These are phyloP conservation scores for Acleris literana DNA, from an alignment of 2,888 invertebrate genomes.

Conservation along the genomic window DNA sequence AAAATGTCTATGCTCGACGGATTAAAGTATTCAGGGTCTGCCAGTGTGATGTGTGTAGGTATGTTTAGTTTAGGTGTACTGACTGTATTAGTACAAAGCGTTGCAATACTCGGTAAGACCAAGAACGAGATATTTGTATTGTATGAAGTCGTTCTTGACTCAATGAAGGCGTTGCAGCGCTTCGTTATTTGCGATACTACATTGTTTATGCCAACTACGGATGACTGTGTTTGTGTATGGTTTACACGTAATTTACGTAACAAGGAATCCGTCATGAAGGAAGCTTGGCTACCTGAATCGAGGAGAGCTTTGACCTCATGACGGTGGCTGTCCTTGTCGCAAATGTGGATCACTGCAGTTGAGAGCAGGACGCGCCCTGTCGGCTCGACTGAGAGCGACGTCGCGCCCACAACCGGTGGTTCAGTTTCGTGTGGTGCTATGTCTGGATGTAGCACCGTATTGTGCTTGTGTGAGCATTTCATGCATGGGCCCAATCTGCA, in stretches of 20 bases:
- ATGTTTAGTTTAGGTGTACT: slow-evolving; percentile 11
- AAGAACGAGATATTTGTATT: slow-evolving; percentile 12
- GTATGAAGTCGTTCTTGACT: slow-evolving; percentile 9
- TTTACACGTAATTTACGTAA: slow-evolving; percentile 15
- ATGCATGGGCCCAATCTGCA: slow-evolving; percentile 22
- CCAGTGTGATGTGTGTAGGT: slow-evolving; percentile 12
- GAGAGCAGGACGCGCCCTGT: slow-evolving; percentile 15
- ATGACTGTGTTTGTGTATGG: slow-evolving; percentile 15
- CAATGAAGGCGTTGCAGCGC: slow-evolving; percentile 14
- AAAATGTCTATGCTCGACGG: slow-evolving; percentile 9
- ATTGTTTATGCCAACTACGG: background rate
- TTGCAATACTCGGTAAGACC: background rate
- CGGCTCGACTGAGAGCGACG: slow-evolving; percentile 14
- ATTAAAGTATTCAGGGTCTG: slow-evolving; percentile 14
- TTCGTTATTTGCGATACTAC: slow-evolving; percentile 6
- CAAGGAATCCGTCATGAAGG: slow-evolving; percentile 24
- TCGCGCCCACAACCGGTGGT: slow-evolving; percentile 18
- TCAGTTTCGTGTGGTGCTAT: background rate
- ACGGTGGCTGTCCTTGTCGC: slow-evolving; percentile 20
- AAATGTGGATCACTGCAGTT: slow-evolving; percentile 17
- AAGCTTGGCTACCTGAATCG: slow-evolving; percentile 9
- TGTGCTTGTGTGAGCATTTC: slow-evolving; percentile 22
- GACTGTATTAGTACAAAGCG: slow-evolving; percentile 10
- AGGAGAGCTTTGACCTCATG: slow-evolving; percentile 15
- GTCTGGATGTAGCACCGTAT: slow-evolving; percentile 11